Base-by-base conservation (phyloP, 2,113 vertebrate species). In the Dicaeum eximium region DNA sequence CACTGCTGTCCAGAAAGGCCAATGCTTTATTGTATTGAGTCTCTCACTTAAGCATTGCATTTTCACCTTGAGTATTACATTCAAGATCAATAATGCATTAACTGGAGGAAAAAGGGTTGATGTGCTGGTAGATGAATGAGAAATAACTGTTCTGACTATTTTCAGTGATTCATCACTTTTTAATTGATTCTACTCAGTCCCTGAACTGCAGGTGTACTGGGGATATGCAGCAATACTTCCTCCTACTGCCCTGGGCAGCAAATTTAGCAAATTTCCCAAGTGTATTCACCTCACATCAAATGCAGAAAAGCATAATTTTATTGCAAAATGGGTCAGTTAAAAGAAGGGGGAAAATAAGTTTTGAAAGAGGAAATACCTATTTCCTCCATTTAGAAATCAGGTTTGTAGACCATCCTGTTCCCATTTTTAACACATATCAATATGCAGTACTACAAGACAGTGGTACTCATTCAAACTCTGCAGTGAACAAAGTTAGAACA, bases 81-180 rank as follows among this genome's bases (percentile, higher is more conserved):
- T 90, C 56, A 53, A 69, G 62, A 69, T 37, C 45, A 80, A 15
- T 44, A 90, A 75, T 37, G 13, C 83, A 78, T 42, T 48, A 88
- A 65, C 0, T 11, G 4, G 7, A n/a, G 33, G 10, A 0, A 5
- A 45, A 54, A 37, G 2, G 13, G 15, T 15, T 57, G 64, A 38
- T 70, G 24, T 80, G 65, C 27, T 57, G 56, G 22, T 35, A 74
- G 25, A 80, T 58, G 60, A 89, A 61, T 22, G 37, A 79, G 22
- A 58, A 80, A 28, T 57, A 84, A 77, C 19, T 38, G 18, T 61
- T 57, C 38, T 69, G 44, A 33, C 7, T 30, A 14, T 28, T 56
- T 88, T 15, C 23, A 69, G 6, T 22, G 16, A 72, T 25, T 50
- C 57, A 62, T 67, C 6, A 7, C 35, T 78, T 44, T 54, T 69